Evolutionary conservation across 1,140 invertebrate genomes (phyloP).

Genomic region (Mercenaria mercenaria): DNA sequence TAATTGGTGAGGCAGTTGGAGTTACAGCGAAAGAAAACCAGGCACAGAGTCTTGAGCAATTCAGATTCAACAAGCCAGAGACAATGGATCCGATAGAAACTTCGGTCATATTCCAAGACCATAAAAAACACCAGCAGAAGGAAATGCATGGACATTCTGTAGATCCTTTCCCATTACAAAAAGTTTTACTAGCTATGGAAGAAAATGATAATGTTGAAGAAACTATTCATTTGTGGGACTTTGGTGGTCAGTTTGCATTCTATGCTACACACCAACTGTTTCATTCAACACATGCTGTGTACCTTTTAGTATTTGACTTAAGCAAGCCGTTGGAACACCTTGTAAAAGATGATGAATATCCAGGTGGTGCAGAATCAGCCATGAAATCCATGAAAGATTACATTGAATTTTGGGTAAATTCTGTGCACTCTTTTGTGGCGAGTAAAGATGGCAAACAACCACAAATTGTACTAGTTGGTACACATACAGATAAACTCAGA

Average conservation of each 20-base stretch:
- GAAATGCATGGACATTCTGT: too few relatives aligned
- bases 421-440: not conserved
- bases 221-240: conserved; percentile 21
- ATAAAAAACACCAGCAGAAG: too few relatives aligned
- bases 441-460: not conserved
- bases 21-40: too few relatives aligned
- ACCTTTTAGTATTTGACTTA: not conserved
- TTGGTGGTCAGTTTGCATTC: not conserved
- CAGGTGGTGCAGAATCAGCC: not conserved
- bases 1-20: too few relatives aligned
- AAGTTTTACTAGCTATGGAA: too few relatives aligned
- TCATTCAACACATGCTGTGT: not conserved
- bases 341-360: not conserved
- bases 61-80: too few relatives aligned
- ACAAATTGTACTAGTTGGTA: not conserved
- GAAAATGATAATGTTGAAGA: too few relatives aligned
- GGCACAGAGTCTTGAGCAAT: too few relatives aligned
- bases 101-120: too few relatives aligned
- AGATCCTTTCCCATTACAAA: too few relatives aligned
- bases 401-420: not conserved
- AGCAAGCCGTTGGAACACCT: not conserved
- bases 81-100: too few relatives aligned
- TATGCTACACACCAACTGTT: conserved; percentile 8
- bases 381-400: not conserved
- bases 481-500: not conserved